Conservation (phyloP, 1,140 invertebrate species). For the Drosophila erecta region DNA sequence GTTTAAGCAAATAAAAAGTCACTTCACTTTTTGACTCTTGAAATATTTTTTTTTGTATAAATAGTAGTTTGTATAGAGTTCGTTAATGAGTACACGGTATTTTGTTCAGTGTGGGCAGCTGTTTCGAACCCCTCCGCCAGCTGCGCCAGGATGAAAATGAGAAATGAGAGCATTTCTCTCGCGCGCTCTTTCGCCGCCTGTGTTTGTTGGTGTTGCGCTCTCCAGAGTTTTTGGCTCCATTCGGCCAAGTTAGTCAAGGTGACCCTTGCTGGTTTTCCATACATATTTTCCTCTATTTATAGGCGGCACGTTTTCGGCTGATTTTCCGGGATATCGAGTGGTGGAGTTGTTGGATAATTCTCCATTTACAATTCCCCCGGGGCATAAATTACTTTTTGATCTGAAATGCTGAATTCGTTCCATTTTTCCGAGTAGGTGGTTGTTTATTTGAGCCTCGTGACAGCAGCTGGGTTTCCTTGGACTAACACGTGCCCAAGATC, state of each 20-base stretch:
- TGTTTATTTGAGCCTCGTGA: constrained; percentile 42
- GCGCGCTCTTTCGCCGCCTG: constrained; percentile 16
- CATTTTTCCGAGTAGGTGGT: constrained; percentile 23
- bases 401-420: constrained; percentile 36
- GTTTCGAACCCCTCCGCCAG: constrained; percentile 26
- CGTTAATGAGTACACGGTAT: not conserved
- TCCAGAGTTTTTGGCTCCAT: constrained; percentile 63
- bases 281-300: constrained; percentile 48
- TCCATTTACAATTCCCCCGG: constrained; percentile 39
- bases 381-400: constrained; percentile 42
- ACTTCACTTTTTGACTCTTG: too few species aligned
- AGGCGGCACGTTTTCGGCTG: constrained; percentile 44
- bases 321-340: constrained; percentile 38
- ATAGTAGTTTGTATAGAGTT: too few species aligned
- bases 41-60: too few species aligned
- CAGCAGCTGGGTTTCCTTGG: constrained; percentile 35
- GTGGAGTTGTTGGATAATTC: constrained; percentile 20
- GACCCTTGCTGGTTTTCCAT: constrained; percentile 57
- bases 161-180: constrained; percentile 57
- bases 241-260: constrained; percentile 70
- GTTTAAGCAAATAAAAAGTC: too few species aligned
- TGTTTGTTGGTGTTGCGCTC: constrained; percentile 35
- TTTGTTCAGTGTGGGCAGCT: constrained; percentile 25
- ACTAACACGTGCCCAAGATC: constrained; percentile 48
- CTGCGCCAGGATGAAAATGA: constrained; percentile 74